These are phyloP conservation scores for Brachionus manjavacas DNA, from an alignment of 1,140 invertebrate species.

Conservation along the genomic window DNA sequence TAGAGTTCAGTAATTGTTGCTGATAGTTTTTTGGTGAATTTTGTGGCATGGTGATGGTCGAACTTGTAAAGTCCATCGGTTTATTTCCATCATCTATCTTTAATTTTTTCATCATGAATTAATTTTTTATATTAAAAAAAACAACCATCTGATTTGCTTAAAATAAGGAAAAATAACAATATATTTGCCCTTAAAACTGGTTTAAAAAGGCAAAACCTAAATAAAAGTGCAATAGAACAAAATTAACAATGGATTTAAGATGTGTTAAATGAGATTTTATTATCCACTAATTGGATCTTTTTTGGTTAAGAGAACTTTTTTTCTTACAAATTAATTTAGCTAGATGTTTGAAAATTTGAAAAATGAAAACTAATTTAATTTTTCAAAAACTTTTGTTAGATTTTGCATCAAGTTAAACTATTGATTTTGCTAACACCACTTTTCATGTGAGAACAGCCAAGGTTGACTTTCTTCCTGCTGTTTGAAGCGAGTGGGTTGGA, in stretches of 20 bases:
- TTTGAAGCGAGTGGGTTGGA: neutral
- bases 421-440: neutral
- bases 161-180: neutral
- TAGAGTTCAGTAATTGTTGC: neutral
- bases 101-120: slow-evolving; percentile 36
- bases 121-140: neutral
- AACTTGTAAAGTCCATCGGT: slow-evolving; percentile 17
- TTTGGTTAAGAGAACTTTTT: neutral
- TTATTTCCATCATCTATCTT: slow-evolving; percentile 30
- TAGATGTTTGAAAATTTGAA: neutral
- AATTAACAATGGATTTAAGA: too few species aligned
- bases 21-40: slow-evolving; percentile 4
- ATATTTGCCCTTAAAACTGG: neutral
- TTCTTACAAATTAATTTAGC: neutral
- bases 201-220: neutral
- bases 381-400: neutral
- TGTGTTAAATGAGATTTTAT: neutral
- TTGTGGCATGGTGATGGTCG: neutral
- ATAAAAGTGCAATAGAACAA: slow-evolving; percentile 3
- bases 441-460: neutral
- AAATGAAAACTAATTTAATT: neutral
- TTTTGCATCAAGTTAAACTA: neutral
- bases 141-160: neutral
- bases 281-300: neutral
- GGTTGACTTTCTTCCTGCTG: neutral